Conservation (phyloP, 2,888 invertebrate species). For the Crematogaster levior region DNA sequence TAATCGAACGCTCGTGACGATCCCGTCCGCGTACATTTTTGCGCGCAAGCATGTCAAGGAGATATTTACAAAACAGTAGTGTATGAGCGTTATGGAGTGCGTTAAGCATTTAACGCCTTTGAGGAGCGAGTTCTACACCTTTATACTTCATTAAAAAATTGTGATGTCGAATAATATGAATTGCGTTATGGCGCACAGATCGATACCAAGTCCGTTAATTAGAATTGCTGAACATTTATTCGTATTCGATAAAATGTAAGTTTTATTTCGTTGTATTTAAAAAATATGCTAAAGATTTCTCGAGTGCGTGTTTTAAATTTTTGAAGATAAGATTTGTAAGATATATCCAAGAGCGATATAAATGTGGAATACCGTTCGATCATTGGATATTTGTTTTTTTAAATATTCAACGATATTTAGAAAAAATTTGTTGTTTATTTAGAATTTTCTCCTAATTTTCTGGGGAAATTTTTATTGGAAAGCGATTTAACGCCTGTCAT, state of each 20-base stretch:
- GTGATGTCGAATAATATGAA: neutral
- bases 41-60: constrained; percentile 69
- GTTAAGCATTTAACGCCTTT: constrained; percentile 36
- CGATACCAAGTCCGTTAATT: constrained; percentile 5
- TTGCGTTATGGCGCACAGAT: neutral
- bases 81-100: constrained; percentile 14
- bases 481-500: neutral
- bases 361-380: neutral
- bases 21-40: constrained; percentile 38
- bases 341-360: neutral
- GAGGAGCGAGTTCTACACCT: constrained; percentile 12
- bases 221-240: neutral
- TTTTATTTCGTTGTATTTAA: neutral
- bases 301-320: neutral
- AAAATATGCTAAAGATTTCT: neutral
- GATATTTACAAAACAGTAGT: constrained; percentile 62
- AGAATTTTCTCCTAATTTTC: too few relatives aligned
- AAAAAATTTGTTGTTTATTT: too few relatives aligned
- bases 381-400: neutral
- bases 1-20: constrained; percentile 59
- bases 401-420: neutral
- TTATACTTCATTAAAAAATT: constrained; percentile 16
- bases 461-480: constrained; percentile 10
- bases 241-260: neutral
- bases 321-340: neutral